These are phyloP conservation scores for Colletes latitarsis DNA, from an alignment of 1,140 invertebrate species.

Conservation along the genomic window DNA sequence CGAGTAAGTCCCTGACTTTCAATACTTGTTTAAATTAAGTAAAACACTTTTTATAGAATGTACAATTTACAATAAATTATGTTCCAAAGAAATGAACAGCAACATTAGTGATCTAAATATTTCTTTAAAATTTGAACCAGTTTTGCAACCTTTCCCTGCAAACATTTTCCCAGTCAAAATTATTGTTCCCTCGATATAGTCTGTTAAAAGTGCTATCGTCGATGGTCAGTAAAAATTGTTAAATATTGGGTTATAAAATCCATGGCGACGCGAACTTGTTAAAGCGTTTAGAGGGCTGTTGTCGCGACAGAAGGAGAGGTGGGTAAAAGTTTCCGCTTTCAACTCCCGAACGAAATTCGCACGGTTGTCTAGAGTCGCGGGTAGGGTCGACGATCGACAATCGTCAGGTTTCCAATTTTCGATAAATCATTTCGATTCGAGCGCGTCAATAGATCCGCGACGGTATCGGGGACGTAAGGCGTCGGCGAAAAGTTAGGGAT, in stretches of 20 bases:
- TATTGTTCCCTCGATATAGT: too few species aligned
- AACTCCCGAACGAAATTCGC: conserved; percentile 1
- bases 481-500: conserved; percentile 61
- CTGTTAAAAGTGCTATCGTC: too few species aligned
- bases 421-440: conserved; percentile 68
- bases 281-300: not conserved
- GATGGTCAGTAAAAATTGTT: too few species aligned
- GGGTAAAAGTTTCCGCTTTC: not conserved
- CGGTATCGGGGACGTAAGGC: conserved; percentile 62
- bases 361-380: conserved; percentile 9
- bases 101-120: too few species aligned
- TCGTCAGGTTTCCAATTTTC: conserved; percentile 68
- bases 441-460: conserved; percentile 63
- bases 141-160: too few species aligned
- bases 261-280: not conserved
- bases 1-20: too few species aligned
- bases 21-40: too few species aligned
- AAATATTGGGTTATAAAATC: too few species aligned
- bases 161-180: too few species aligned
- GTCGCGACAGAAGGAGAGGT: not conserved
- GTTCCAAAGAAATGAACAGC: not conserved
- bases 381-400: conserved; percentile 61
- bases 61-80: not conserved
- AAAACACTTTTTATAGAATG: too few species aligned
- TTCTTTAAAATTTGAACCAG: not conserved